These are phyloP conservation scores for Drosophila bocqueti DNA, from an alignment of 1,140 invertebrate genomes.

Conservation along the genomic window DNA sequence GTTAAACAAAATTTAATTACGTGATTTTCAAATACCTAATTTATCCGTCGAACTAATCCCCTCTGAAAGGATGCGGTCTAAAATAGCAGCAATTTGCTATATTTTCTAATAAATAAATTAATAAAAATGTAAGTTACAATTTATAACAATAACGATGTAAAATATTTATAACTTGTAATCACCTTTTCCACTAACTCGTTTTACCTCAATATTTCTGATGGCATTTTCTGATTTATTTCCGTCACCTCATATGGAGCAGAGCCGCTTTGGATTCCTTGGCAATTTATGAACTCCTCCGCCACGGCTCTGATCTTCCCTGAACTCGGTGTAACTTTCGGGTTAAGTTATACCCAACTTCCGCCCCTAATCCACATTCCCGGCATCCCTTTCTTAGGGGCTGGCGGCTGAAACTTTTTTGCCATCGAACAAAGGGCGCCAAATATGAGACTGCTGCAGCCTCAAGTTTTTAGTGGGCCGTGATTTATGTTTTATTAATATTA, in stretches of 20 bases:
- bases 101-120: no score
- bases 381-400: neutral
- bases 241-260: neutral
- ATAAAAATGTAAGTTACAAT: neutral
- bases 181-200: neutral
- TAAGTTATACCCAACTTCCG: constrained; percentile 7
- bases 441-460: constrained; percentile 28
- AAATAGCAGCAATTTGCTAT: no score
- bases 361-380: constrained; percentile 19
- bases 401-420: constrained; percentile 23
- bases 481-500: constrained; percentile 84
- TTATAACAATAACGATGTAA: neutral
- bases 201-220: neutral
- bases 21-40: neutral
- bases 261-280: neutral
- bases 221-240: neutral
- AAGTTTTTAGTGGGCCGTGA: constrained; percentile 72
- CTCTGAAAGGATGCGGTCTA: no score
- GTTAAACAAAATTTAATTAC: neutral
- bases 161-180: neutral
- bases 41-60: neutral
- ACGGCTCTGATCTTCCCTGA: neutral
- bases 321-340: constrained; percentile 15
- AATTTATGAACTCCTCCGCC: constrained; percentile 8
- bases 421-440: constrained; percentile 50